Evolutionary conservation across 2,113 vertebrate genomes (phyloP).

Genomic region (Bos javanicus): DNA sequence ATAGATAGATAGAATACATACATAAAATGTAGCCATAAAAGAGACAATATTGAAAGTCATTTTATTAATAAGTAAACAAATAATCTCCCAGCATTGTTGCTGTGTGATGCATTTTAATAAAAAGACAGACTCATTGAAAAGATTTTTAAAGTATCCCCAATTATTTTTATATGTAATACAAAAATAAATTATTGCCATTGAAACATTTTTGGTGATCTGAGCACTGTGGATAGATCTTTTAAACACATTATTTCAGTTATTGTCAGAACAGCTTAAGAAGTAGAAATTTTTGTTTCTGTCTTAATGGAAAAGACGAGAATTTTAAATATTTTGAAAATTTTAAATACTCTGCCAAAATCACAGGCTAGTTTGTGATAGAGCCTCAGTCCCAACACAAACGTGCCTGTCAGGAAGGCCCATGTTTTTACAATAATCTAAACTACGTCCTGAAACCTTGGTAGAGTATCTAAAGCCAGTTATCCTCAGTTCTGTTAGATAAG

Average conservation of each 20-base stretch:
- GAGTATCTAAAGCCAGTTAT: neutral
- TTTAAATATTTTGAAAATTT: neutral
- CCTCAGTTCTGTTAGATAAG: neutral
- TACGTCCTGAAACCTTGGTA: neutral
- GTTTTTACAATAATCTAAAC: neutral
- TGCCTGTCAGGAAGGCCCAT: neutral
- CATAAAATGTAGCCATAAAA: neutral
- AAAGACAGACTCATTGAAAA: neutral
- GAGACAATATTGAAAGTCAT: neutral
- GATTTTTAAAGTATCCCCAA: neutral
- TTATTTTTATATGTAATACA: neutral
- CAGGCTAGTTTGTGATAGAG: neutral
- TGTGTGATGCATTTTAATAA: neutral
- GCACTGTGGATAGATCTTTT: neutral
- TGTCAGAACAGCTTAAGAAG: neutral
- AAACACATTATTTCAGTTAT: neutral
- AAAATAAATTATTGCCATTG: neutral
- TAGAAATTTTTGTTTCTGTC: neutral
- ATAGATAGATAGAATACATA: too few relatives aligned
- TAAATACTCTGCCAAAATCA: neutral
- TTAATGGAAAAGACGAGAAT: neutral
- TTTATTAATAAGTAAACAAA: conserved; percentile 18
- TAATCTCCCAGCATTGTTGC: neutral
- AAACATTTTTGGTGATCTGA: neutral
- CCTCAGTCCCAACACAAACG: neutral